phyloP scores from a whole-genome alignment of 2,113 vertebrate genomes.

The Syngnathus typhle region DNA sequence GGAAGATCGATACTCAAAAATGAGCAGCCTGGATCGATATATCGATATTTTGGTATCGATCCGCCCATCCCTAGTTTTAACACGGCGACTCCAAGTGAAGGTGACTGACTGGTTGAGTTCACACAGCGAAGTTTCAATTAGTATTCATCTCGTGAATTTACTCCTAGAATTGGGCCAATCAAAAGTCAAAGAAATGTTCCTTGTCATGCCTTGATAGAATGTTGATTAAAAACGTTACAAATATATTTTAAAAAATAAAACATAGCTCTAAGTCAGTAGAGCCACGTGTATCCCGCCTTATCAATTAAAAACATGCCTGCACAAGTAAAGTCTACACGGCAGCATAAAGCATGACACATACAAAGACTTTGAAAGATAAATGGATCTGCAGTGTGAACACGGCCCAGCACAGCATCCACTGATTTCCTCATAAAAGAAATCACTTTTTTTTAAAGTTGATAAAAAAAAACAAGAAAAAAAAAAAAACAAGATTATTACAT shows the following conservation, averaged over 20 bases:
- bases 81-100: not conserved
- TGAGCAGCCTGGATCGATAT: too few species aligned
- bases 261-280: not conserved
- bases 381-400: conserved; percentile 33
- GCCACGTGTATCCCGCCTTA: not conserved
- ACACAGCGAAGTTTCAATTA: conserved; percentile 8
- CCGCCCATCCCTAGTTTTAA: too few species aligned
- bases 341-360: not conserved
- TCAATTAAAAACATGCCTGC: not conserved
- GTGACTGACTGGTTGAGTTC: conserved; percentile 15
- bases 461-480: conserved; percentile 68
- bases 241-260: too few species aligned
- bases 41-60: too few species aligned
- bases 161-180: not conserved
- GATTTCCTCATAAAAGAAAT: conserved; percentile 43
- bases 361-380: not conserved
- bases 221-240: too few species aligned
- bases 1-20: too few species aligned
- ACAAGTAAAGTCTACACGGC: not conserved
- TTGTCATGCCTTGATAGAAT: not conserved
- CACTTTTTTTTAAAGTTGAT: conserved; percentile 59
- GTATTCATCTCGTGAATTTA: not conserved
- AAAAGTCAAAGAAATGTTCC: not conserved
- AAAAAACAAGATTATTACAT: conserved; percentile 19
- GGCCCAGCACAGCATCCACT: conserved; percentile 21